These are phyloP conservation scores for Acanthaster planci DNA, from an alignment of 35 echinoderm and acorn worm species.

Conservation along the genomic window DNA sequence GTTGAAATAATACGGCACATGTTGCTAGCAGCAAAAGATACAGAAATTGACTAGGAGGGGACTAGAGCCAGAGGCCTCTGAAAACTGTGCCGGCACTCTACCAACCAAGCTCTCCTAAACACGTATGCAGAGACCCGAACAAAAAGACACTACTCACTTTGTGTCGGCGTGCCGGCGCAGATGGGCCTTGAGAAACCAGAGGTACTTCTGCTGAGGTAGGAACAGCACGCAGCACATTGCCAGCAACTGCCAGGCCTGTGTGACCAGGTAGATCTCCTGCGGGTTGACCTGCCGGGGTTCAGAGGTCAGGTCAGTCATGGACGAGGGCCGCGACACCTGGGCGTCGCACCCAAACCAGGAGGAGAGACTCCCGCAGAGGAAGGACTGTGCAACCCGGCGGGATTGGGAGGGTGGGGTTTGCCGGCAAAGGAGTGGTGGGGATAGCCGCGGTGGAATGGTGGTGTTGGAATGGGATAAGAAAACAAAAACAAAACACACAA, in stretches of 20 bases:
- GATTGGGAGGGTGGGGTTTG: background rate
- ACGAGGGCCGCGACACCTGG: slow-evolving; percentile 32
- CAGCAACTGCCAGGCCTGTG: slow-evolving; percentile 84
- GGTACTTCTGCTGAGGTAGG: slow-evolving; percentile 83
- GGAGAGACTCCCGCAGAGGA: slow-evolving; percentile 48
- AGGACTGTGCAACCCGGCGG: slow-evolving; percentile 11
- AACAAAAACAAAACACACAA: slow-evolving; percentile 16
- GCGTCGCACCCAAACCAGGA: slow-evolving; percentile 62
- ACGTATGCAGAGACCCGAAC: too few species aligned
- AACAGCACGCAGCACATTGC: slow-evolving; percentile 78
- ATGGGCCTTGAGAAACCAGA: slow-evolving; percentile 85
- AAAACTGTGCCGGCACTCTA: too few species aligned
- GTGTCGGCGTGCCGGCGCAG: slow-evolving; percentile 74
- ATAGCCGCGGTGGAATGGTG: slow-evolving; percentile 17
- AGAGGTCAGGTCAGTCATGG: slow-evolving; percentile 53
- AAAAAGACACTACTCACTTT: background rate
- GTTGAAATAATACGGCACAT: too few species aligned
- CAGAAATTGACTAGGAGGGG: too few species aligned
- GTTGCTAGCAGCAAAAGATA: too few species aligned
- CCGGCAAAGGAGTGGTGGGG: background rate
- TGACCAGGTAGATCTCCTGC: slow-evolving; percentile 43
- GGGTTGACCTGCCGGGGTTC: slow-evolving; percentile 41
- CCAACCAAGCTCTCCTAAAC: too few species aligned
- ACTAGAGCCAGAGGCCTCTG: too few species aligned
- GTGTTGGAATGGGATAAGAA: background rate